Percentiles rank a stretch among this genome's conserved stretches.
Evolutionary conservation across 2,888 invertebrate species (phyloP).

Genomic region (Polylopha cassiicola): DNA sequence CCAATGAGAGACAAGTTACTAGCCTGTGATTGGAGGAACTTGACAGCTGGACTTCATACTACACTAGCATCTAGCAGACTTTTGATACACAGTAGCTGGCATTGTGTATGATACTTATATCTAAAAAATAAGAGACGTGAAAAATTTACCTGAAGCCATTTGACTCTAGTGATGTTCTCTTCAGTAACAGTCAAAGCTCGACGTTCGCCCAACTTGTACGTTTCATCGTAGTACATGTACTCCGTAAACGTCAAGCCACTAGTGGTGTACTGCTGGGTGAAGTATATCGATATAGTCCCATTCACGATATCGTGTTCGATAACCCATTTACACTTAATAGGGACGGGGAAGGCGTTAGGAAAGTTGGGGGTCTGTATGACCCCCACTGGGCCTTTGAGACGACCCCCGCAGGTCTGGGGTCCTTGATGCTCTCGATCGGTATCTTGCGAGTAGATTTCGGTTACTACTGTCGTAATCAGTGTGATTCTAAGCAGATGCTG

Average conservation of each 20-base stretch:
- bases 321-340: conserved; percentile 91
- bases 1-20: too few relatives aligned
- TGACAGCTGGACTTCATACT: too few relatives aligned
- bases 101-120: too few relatives aligned
- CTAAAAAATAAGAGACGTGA: too few relatives aligned
- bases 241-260: conserved; percentile 87
- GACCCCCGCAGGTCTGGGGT: conserved; percentile 80
- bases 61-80: too few relatives aligned
- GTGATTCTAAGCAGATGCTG: conserved; percentile 51
- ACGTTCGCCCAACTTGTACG: conserved; percentile 81
- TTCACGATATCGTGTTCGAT: conserved; percentile 86
- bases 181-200: conserved; percentile 83
- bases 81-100: too few relatives aligned
- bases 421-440: conserved; percentile 53
- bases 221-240: conserved; percentile 84
- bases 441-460: conserved; percentile 46
- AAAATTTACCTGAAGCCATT: conserved; percentile 70
- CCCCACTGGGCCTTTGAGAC: conserved; percentile 80
- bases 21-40: too few relatives aligned
- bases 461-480: conserved; percentile 47
- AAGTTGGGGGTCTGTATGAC: conserved; percentile 90
- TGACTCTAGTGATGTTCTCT: conserved; percentile 83
- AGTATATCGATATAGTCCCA: conserved; percentile 88
- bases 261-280: conserved; percentile 91
- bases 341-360: conserved; percentile 87